phyloP scores from a whole-genome alignment of 2,797 vertebrate species.

The Aphelocoma californica region DNA sequence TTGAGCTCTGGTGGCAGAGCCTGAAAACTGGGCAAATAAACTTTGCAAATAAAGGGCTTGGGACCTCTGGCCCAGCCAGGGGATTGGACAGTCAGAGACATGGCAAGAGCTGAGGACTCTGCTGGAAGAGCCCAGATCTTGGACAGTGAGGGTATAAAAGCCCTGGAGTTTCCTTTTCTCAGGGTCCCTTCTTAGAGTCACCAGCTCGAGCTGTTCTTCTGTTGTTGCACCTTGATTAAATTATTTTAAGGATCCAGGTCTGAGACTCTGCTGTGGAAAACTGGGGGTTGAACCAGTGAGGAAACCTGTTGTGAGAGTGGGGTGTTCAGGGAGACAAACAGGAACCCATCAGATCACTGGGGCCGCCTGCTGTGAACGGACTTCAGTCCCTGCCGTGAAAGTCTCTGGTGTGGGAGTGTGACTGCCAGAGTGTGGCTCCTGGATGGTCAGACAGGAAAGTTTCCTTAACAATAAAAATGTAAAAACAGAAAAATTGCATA shows the following conservation, averaged over 20 bases:
- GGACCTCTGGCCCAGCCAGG: too few species aligned
- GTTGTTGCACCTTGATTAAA: neutral
- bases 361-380: rapidly evolving
- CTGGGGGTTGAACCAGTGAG: neutral
- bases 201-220: rapidly evolving
- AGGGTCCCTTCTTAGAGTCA: rapidly evolving
- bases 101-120: neutral
- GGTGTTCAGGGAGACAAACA: neutral
- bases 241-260: neutral
- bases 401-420: neutral
- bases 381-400: rapidly evolving
- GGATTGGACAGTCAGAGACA: rapidly evolving
- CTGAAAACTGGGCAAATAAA: neutral
- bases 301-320: neutral
- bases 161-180: neutral
- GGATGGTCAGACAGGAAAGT: neutral
- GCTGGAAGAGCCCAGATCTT: neutral
- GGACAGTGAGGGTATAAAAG: neutral
- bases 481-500: rapidly evolving
- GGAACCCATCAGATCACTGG: rapidly evolving
- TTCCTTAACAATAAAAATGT: neutral
- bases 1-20: neutral
- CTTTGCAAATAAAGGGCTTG: neutral
- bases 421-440: neutral
- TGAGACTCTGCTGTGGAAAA: neutral